Base-by-base conservation (phyloP, 2,113 vertebrate genomes). In the Tauraco erythrolophus region DNA sequence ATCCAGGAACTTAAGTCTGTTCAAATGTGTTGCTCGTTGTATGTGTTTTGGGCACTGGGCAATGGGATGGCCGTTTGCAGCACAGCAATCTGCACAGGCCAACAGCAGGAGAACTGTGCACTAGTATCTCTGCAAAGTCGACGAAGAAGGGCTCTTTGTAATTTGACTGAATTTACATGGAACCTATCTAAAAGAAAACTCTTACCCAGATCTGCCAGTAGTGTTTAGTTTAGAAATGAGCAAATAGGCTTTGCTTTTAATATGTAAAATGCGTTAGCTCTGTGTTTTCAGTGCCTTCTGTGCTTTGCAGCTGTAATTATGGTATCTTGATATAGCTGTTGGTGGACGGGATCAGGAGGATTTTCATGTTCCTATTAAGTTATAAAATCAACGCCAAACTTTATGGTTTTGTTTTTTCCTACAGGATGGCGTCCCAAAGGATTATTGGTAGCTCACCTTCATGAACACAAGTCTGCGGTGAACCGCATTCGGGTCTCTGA, bases 351-450 rank as follows among this genome's bases (percentile, higher is more conserved):
- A 72, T 50, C 10, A 16, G 35, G 18, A 21, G 15, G 8, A 28
- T n/a, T 43, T 90, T 62, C 25, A 7, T 37, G 17, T 85, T 92
- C 65, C 24, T 68, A 33, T 37, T 9, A 79, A 19, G 10, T 6
- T 71, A 23, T 12, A 7, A 86, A 79, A 35, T 68, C 53, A 56
- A n/a, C 23, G 51, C 17, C 31, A 50, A 13, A 31, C 19, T 31
- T 33, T 0, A 19, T 25, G 69, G 51, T 7, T 84, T 60, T 84
- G 10, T 41, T 79, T 86, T 88, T 89, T 74, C 70, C 60, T 90
- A 48, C 80, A 99, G 99, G 99, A 7, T 99, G 99, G 99, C 99
- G 98, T 69, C 99, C 99, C 43, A 99, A 99, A 95, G 99, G 99
- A 3, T 92, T 99, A 24, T 88, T 99, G 48, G 99, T 99, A 48